Conservation (phyloP, 2,113 vertebrate species). For the Dipodomys stephensi region DNA sequence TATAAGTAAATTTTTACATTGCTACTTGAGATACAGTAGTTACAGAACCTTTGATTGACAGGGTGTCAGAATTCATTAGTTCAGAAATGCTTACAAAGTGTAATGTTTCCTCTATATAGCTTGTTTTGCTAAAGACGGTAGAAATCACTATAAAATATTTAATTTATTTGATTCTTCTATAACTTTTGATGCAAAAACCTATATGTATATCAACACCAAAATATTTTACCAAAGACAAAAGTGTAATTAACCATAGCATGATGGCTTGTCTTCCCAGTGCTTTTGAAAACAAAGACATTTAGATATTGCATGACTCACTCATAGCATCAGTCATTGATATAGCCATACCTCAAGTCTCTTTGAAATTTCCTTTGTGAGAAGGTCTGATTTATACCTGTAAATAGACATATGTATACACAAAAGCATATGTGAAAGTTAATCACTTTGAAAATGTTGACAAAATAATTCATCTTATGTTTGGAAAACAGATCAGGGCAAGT, state of each 20-base stretch:
- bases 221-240: neutral
- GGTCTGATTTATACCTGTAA: constrained; percentile 44
- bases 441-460: constrained; percentile 57
- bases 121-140: constrained; percentile 52
- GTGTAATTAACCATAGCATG: neutral
- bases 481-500: constrained; percentile 27
- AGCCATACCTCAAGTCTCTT: constrained; percentile 34
- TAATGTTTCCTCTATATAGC: constrained; percentile 1
- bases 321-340: constrained; percentile 25
- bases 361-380: constrained; percentile 47
- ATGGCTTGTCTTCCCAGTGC: constrained; percentile 20
- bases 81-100: constrained; percentile 33
- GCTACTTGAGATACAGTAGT: constrained; percentile 48
- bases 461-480: constrained; percentile 52
- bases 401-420: constrained; percentile 17
- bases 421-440: constrained; percentile 21
- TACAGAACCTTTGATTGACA: constrained; percentile 39
- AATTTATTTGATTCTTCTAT: constrained; percentile 48
- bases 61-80: constrained; percentile 33
- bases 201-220: constrained; percentile 38
- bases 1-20: constrained; percentile 26
- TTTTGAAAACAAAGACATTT: constrained; percentile 57
- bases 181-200: neutral
- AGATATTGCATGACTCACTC: constrained; percentile 13
- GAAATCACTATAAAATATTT: constrained; percentile 21